These are phyloP conservation scores for Montipora capricornis DNA, from an alignment of 64 coral and sea anemone species.

Conservation along the genomic window DNA sequence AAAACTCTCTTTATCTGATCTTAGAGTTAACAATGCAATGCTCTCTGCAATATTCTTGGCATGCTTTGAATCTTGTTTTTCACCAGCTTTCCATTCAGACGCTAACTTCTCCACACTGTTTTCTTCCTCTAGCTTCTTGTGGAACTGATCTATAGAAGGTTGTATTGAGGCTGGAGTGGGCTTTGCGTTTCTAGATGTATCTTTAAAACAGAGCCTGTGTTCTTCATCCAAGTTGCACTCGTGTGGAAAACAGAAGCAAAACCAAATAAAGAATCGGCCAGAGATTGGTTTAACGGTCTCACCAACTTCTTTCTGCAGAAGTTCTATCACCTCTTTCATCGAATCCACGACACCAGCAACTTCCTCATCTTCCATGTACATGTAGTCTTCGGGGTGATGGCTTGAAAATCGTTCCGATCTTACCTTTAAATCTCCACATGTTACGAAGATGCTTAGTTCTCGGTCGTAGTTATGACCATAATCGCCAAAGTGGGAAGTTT, in stretches of 20 bases:
- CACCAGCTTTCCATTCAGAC: not conserved
- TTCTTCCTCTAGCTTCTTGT: not conserved
- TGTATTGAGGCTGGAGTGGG: conserved; percentile 30
- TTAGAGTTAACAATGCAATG: conserved; percentile 11
- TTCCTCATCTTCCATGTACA: conserved; percentile 50
- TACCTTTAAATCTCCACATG: conserved; percentile 73
- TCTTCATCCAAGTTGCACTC: conserved; percentile 32
- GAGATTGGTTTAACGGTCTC: conserved; percentile 52
- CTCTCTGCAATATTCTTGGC: conserved; percentile 29
- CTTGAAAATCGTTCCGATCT: not conserved
- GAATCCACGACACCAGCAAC: conserved; percentile 9
- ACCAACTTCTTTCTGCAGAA: conserved; percentile 75
- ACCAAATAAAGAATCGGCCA: conserved; percentile 74
- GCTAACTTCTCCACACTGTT: not conserved
- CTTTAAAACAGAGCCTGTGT: conserved; percentile 51
- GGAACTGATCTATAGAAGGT: conserved; percentile 26
- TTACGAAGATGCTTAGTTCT: conserved; percentile 49
- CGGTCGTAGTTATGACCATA: conserved; percentile 51
- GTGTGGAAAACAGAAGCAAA: conserved; percentile 66
- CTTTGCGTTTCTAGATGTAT: conserved; percentile 52
- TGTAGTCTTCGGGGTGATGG: conserved; percentile 31
- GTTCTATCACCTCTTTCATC: conserved; percentile 59
- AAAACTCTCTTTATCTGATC: conserved; percentile 32
- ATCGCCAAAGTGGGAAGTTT: conserved; percentile 65
- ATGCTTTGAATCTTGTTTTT: not conserved